Evolutionary conservation across 2,888 invertebrate genomes (phyloP), one percentile per base, ranked within the genome.

Genomic region (Lordiphosa fenestrarum): DNA sequence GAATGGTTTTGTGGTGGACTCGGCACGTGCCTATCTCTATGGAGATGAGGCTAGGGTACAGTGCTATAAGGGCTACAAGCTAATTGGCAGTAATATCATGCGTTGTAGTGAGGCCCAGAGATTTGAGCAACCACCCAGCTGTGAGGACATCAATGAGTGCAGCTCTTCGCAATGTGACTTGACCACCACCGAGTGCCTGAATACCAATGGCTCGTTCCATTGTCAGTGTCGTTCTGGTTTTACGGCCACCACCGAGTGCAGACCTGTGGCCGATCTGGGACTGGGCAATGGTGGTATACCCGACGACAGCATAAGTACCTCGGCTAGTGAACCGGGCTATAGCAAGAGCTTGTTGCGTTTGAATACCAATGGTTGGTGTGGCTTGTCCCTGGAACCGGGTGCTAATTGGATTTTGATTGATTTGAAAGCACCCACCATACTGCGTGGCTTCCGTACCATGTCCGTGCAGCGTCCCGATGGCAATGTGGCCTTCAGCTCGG

Each of bases 91-190:
- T 47, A 96, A 94, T 73, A 93, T 97, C 52, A 93, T 97, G 64
- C 93, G 93, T 84, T 97, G 97, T 88, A 96, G 95, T 62, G 92
- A 95, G n/a, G 93, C 94, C 71, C 96, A 96, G 89, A 90, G 92
- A 66, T 97, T 97, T 72, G 94, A 94, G 72, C 93, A 94, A 76
- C 93, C 95, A 42, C 97, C 97, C 1, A 94, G 93, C 62, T 97
- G 97, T 86, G 96, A 96, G 91, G 97, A 97, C 87, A 94, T 97
- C 63, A 97, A 97, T 83, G 97, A 97, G 90, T 97, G 97, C 88
- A 91, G 93, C 4, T 95, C 94, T 69, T 95, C 95, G 59, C 96
- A 97, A 88, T 98, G 97, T 88, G 97, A 97, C 86, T 90, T 94
- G 21, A 95, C 95, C 0, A 96, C 97, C 0, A 97, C 97, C 0